Evolutionary conservation across 2,888 invertebrate species (phyloP).

Genomic region (Aphidoletes aphidimyza): DNA sequence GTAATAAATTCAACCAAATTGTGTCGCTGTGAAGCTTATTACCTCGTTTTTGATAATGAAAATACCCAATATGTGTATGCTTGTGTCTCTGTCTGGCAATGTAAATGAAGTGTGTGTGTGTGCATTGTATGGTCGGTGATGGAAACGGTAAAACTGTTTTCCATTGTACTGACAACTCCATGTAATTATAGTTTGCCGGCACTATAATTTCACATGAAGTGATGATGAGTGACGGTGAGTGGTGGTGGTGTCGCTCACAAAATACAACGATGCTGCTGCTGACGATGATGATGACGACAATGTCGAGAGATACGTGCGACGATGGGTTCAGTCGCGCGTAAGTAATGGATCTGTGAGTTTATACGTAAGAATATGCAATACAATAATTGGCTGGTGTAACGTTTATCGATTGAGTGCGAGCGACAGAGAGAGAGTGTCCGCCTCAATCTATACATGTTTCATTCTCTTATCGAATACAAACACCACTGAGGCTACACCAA

Average conservation of each 20-base stretch:
- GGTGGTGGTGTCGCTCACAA: neutral
- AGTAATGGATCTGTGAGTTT: conserved; percentile 22
- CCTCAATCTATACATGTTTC: conserved; percentile 7
- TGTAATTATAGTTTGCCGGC: conserved; percentile 12
- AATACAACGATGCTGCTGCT: neutral
- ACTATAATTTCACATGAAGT: conserved; percentile 33
- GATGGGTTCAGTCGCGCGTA: conserved; percentile 16
- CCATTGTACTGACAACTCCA: neutral
- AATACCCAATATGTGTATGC: neutral
- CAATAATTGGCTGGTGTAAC: neutral
- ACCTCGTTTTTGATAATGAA: neutral
- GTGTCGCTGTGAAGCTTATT: neutral
- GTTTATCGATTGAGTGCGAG: neutral
- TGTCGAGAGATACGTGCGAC: neutral
- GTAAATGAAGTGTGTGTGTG: no score
- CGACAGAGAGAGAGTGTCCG: no score
- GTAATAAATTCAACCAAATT: neutral
- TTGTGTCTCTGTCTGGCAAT: neutral
- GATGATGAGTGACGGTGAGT: conserved; percentile 22
- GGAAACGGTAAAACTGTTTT: no score
- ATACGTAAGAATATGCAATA: conserved; percentile 24
- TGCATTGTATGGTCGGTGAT: no score
- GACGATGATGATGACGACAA: neutral
- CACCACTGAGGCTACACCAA: neutral
- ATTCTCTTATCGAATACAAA: neutral